Conservation (phyloP, 64 coral and sea anemone species). For the Anthopleura sola region DNA sequence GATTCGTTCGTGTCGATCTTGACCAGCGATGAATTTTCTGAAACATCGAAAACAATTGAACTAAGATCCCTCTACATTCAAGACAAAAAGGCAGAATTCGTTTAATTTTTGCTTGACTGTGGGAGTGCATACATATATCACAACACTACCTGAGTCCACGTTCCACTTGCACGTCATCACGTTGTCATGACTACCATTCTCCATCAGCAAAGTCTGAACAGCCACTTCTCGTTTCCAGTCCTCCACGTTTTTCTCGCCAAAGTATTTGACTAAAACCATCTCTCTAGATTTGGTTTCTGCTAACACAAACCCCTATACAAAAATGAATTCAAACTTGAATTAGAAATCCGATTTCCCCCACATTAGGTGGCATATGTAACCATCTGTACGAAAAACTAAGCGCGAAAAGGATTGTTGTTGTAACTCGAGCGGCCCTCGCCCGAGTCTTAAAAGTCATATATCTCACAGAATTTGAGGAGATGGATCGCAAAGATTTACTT, state of each 20-base stretch:
- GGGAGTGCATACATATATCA: neutral
- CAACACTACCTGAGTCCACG: neutral
- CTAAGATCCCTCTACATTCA: neutral
- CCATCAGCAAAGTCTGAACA: neutral
- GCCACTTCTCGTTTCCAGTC: conserved; percentile 8
- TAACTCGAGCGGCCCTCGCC: too few species aligned
- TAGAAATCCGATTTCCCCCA: too few species aligned
- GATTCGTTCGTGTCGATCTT: neutral
- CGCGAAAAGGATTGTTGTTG: too few species aligned
- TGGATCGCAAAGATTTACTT: too few species aligned
- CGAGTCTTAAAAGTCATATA: too few species aligned
- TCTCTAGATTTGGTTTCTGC: neutral
- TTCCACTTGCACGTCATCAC: neutral
- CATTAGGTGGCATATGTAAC: too few species aligned
- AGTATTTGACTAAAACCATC: neutral
- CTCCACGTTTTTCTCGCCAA: neutral
- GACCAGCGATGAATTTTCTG: neutral
- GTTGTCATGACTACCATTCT: neutral
- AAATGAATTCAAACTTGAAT: neutral
- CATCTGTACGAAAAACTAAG: too few species aligned
- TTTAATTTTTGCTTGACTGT: too few species aligned
- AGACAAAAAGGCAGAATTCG: neutral
- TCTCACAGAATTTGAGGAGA: too few species aligned
- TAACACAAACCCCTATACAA: neutral
- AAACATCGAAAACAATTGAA: neutral